Evolutionary conservation across 2,113 vertebrate species (phyloP).

Genomic region (Ammodytes dubius): DNA sequence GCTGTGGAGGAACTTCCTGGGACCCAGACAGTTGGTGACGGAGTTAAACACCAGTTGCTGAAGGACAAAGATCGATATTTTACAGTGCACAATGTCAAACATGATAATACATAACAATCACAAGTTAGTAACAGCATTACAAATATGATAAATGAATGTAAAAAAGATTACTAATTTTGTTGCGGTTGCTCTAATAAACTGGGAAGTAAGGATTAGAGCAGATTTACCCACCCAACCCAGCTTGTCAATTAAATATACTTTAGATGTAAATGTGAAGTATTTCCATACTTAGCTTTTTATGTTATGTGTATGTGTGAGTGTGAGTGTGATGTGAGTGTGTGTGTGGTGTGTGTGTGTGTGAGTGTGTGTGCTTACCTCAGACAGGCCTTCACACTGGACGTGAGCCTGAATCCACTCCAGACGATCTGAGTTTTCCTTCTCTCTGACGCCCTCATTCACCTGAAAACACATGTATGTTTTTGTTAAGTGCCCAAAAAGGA

Average conservation of each 20-base stretch:
- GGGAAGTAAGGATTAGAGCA: not conserved
- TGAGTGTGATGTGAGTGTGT: slow-evolving; percentile 1
- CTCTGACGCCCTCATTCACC: slow-evolving; percentile 97
- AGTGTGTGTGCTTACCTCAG: slow-evolving; percentile 88
- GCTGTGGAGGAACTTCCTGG: slow-evolving; percentile 98
- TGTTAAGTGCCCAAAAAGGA: too few relatives aligned
- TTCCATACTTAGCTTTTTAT: too few relatives aligned
- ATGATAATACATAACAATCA: not conserved
- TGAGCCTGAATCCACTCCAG: slow-evolving; percentile 99
- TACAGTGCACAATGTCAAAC: not conserved
- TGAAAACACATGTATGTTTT: slow-evolving; percentile 68
- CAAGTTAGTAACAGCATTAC: too few relatives aligned
- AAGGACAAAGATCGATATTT: slow-evolving; percentile 33
- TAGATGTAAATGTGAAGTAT: too few relatives aligned
- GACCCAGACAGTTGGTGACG: slow-evolving; percentile 98
- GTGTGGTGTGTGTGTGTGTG: not conserved
- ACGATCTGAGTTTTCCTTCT: slow-evolving; percentile 98
- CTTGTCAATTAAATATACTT: too few relatives aligned
- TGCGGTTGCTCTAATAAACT: not conserved
- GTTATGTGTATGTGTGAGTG: too few relatives aligned
- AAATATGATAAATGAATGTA: not conserved
- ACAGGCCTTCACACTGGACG: slow-evolving; percentile 96
- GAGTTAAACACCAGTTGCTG: slow-evolving; percentile 99
- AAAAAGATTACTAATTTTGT: not conserved
- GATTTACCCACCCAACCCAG: too few relatives aligned